A percentile compares a stretch with the other conserved stretches of the same genome.
Evolutionary conservation across 2,888 invertebrate genomes (phyloP).

Genomic region (Tanytarsus gracilentus): DNA sequence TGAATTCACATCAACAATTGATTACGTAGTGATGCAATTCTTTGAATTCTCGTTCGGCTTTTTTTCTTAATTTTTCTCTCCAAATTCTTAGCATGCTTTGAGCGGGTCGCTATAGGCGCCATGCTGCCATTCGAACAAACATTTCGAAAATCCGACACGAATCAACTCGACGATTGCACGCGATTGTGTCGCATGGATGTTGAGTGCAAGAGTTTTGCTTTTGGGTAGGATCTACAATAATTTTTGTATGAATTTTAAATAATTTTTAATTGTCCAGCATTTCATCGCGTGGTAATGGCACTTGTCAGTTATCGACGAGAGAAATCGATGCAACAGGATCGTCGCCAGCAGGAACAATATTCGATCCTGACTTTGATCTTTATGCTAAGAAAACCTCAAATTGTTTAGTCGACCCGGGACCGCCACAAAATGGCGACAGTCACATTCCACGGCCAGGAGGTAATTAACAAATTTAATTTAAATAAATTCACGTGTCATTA

Average conservation of each 20-base stretch:
- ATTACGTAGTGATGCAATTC: slow-evolving; percentile 22
- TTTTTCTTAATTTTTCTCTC: too few species aligned
- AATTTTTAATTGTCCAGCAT: slow-evolving; percentile 43
- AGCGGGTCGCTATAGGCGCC: slow-evolving; percentile 54
- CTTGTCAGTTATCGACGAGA: slow-evolving; percentile 49
- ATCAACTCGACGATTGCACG: slow-evolving; percentile 53
- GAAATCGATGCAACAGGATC: slow-evolving; percentile 45
- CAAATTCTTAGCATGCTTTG: slow-evolving; percentile 56
- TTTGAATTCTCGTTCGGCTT: not conserved
- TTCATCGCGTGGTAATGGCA: slow-evolving; percentile 52
- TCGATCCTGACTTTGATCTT: slow-evolving; percentile 54
- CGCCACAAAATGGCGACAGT: slow-evolving; percentile 30
- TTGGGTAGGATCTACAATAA: slow-evolving; percentile 46
- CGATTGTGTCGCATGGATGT: slow-evolving; percentile 54
- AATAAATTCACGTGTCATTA: not conserved
- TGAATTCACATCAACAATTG: slow-evolving; percentile 28
- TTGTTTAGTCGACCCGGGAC: slow-evolving; percentile 41
- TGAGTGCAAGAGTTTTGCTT: slow-evolving; percentile 54
- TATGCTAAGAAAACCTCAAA: slow-evolving; percentile 48
- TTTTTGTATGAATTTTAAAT: slow-evolving; percentile 1
- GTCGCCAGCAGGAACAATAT: slow-evolving; percentile 46
- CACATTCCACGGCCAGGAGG: slow-evolving; percentile 24
- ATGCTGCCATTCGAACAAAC: slow-evolving; percentile 51
- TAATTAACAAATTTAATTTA: not conserved
- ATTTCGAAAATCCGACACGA: slow-evolving; percentile 52